A percentile compares a stretch with the other conserved stretches of the same genome.
phyloP scores from a whole-genome alignment of 92 coral and sea anemone species.

The Chrysogorgia sp. region DNA sequence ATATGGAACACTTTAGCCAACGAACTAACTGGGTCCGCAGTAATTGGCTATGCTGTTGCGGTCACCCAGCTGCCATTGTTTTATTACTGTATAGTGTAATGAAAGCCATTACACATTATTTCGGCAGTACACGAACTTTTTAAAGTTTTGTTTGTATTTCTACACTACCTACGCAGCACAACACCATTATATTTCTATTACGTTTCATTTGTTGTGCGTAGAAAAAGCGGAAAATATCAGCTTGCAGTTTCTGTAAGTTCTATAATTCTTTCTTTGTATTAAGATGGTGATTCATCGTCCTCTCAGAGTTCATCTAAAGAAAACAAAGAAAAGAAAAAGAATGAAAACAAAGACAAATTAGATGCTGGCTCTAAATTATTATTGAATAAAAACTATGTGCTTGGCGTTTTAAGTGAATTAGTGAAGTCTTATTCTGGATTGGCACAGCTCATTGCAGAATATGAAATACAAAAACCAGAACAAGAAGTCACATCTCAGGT shows the following conservation, averaged over 20 bases:
- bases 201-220: no score
- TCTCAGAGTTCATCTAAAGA: slow-evolving; percentile 63
- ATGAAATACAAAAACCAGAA: slow-evolving; percentile 35
- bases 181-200: no score
- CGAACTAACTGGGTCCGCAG: no score
- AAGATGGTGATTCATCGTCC: slow-evolving; percentile 61
- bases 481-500: slow-evolving; percentile 25
- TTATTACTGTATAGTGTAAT: no score
- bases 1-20: no score
- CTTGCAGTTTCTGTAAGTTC: neutral
- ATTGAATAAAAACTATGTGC: slow-evolving; percentile 80
- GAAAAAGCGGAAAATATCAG: neutral
- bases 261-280: neutral
- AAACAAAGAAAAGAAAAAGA: slow-evolving; percentile 23
- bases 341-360: slow-evolving; percentile 44
- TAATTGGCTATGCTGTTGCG: no score
- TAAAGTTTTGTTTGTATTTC: no score
- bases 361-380: slow-evolving; percentile 75
- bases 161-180: no score
- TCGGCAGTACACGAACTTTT: no score
- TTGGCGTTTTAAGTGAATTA: slow-evolving; percentile 81
- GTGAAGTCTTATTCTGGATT: slow-evolving; percentile 95
- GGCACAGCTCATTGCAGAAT: slow-evolving; percentile 93
- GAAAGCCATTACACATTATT: no score
- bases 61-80: no score